Conservation (phyloP, 2,797 vertebrate species). For the Gambusia yucatana region DNA sequence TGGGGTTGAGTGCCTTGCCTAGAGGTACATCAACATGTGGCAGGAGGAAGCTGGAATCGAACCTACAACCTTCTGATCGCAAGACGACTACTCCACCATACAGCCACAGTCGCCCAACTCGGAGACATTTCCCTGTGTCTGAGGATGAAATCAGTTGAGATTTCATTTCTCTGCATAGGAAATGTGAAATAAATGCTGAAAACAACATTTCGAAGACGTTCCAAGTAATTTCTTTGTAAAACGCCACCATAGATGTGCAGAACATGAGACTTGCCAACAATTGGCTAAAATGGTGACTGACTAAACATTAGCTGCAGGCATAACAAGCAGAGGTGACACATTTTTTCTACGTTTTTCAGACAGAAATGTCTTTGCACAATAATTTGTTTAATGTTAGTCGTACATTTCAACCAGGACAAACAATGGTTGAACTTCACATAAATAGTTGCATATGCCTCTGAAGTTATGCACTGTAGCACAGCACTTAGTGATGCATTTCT, state of each 20-base stretch:
- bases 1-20: no score
- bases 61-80: no score
- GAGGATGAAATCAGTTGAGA: not conserved
- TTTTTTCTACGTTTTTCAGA: not conserved
- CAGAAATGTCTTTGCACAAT: not conserved
- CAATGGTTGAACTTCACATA: not conserved
- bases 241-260: not conserved
- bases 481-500: not conserved
- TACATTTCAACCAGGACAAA: not conserved
- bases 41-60: no score
- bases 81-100: no score
- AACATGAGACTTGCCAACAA: not conserved
- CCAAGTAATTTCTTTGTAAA: not conserved
- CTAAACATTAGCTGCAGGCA: no score
- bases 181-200: not conserved
- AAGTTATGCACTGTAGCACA: not conserved
- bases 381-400: not conserved
- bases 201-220: not conserved
- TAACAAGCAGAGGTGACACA: no score
- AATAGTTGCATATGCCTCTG: not conserved
- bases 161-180: not conserved
- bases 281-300: no score
- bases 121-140: not conserved
- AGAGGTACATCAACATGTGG: no score
- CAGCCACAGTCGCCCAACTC: no score